Evolutionary conservation across 1,140 invertebrate species (phyloP), one percentile per base, ranked within the genome.

Genomic region (Triops longicaudatus): DNA sequence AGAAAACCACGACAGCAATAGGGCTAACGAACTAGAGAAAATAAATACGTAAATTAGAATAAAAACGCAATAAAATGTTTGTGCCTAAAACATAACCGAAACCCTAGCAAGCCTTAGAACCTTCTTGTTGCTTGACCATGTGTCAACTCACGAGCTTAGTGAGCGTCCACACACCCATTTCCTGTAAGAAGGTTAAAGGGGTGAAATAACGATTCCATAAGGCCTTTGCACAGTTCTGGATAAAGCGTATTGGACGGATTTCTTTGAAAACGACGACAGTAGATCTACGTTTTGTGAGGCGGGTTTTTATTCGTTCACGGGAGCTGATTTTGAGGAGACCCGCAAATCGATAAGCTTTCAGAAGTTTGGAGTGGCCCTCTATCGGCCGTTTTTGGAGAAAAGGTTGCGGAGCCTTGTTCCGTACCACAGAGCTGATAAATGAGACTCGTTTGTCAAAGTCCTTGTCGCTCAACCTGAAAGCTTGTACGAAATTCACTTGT

Each of bases 381-480:
- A 63, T 5, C 50, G 50, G 50, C 50, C 17, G 50, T 22, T 63
- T 22, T n/a, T n/a, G 50, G 22, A n/a, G 22, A 63, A 63, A 63
- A 17, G 7, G 3, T 63, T 63, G 50, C 22, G 50, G 14, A 63
- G 22, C 10, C 50, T 63, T 17, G 17, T 22, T 22, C 17, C 22
- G 50, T 63, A 12, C 11, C 22, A 11, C 17, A 63, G 50, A 63
- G 50, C 22, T 63, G 50, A 63, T 63, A 22, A 22, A 63, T 63
- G 50, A 63, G 50, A 63, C 50, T 63, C 50, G 50, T 63, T 63
- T 63, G 50, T 63, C 50, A 63, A 63, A 17, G 50, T 63, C 50
- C n/a, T 22, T 63, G 6, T 63, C 50, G 17, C 22, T 63, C n/a
- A 63, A 63, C 22, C 50, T 22, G 50, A 63, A 63, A 5, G 50